Evolutionary conservation across 2,888 invertebrate genomes (phyloP), one percentile per base, ranked within the genome.

Genomic region (Epirrhoe tristata): DNA sequence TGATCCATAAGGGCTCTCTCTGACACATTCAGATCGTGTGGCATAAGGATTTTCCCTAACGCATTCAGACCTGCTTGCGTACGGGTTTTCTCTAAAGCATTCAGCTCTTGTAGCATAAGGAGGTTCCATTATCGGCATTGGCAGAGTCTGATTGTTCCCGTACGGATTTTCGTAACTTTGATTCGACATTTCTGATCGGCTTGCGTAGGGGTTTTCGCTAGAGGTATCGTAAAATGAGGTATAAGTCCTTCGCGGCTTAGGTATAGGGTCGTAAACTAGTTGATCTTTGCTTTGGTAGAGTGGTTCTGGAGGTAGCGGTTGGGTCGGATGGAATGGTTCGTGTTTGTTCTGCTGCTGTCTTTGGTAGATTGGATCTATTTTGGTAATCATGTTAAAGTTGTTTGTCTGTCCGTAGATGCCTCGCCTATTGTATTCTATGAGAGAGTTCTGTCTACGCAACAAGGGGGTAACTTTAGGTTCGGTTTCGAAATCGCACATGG

Each of bases 291-390:
- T 92, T 92, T 93, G 93, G 91, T 93, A 93, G 75, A 89, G 75
- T 63, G 93, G 93, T 84, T 93, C 93, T 80, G 90, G 92, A 90
- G 93, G 93, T 92, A 93, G 84, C 53, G 93, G 91, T 85, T 93
- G 93, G 57, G 91, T 87, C 57, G 93, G 93, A 72, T 90, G 90
- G 81, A 93, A 93, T 17, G 92, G 91, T 86, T 94, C 93, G 66
- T 93, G 93, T 80, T 91, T 92, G 64, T 82, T 85, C 82, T 93
- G 93, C 71, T 91, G 90, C 66, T 90, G 91, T 88, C 93, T 91
- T 92, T 94, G 94, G 91, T 94, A 94, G 77, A 94, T 91, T 53
- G 94, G 94, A 77, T 94, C 94, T 87, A 94, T 94, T 88, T 93
- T 93, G 83, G 94, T 94, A 77, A 94, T 94, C 90, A 94, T 88